phyloP scores from a whole-genome alignment of 2,797 vertebrate genomes.

The Peromyscus attwateri region DNA sequence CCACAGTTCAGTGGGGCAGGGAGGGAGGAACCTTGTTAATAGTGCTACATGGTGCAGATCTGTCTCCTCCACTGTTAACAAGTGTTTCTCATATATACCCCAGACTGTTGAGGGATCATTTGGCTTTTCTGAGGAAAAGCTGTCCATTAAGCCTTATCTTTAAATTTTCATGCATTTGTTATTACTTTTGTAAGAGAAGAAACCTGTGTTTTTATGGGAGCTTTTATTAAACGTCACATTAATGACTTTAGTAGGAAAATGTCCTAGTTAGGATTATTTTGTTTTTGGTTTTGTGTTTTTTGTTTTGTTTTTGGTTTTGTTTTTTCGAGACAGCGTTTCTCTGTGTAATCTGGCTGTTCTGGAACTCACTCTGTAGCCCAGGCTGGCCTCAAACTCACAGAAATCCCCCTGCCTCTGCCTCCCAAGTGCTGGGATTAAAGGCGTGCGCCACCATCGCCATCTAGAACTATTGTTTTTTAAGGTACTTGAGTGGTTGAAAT shows the following conservation, averaged over 20 bases:
- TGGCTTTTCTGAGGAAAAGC: not conserved
- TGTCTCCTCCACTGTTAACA: not conserved
- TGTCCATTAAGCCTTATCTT: not conserved
- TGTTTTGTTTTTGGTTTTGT: too few relatives aligned
- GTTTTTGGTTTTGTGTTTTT: not conserved
- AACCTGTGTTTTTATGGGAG: not conserved
- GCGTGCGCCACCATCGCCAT: not conserved
- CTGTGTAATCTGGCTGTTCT: not conserved
- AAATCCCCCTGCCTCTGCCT: not conserved
- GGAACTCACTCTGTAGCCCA: not conserved
- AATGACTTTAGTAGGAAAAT: not conserved
- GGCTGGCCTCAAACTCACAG: not conserved
- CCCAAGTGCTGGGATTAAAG: not conserved
- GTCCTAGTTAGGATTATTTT: conserved; percentile 9
- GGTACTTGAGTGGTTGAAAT: conserved; percentile 12
- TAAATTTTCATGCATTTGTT: conserved; percentile 60
- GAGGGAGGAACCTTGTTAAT: not conserved
- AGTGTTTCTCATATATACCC: not conserved
- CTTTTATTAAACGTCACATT: not conserved
- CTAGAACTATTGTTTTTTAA: conserved; percentile 34
- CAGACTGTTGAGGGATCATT: not conserved
- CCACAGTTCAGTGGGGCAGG: not conserved
- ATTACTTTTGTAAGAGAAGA: conserved; percentile 51
- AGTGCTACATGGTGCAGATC: conserved; percentile 5
- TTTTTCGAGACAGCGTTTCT: not conserved